A percentile compares a stretch with the other conserved stretches of the same genome.
Evolutionary conservation across 2,113 vertebrate genomes (phyloP).

Genomic region (Prolemur simus): DNA sequence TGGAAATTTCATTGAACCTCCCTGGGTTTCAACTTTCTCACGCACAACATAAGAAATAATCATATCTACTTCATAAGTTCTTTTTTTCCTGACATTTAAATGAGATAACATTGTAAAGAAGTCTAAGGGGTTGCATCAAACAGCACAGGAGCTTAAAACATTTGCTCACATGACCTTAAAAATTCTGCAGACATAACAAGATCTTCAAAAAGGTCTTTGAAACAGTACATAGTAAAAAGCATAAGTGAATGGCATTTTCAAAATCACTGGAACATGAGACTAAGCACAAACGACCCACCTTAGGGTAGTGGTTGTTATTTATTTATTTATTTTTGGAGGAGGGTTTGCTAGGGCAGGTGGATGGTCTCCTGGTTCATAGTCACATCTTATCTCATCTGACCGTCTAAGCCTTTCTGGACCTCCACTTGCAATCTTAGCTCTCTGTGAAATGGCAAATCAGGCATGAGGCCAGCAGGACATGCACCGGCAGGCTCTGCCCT

Average conservation of each 20-base stretch:
- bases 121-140: neutral
- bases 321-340: neutral
- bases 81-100: neutral
- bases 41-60: neutral
- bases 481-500: fast-evolving
- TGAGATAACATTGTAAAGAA: neutral
- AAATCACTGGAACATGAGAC: neutral
- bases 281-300: no score
- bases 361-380: neutral
- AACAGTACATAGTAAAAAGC: no score
- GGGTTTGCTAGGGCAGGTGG: neutral
- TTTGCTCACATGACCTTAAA: neutral
- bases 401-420: neutral
- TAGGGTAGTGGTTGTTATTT: fast-evolving
- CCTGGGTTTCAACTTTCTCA: neutral
- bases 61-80: neutral
- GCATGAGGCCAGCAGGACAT: fast-evolving
- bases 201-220: neutral
- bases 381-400: fast-evolving
- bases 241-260: neutral
- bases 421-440: fast-evolving
- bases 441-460: fast-evolving
- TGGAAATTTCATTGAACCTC: neutral
- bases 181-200: neutral
- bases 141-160: neutral